These are phyloP conservation scores for Tangachromis dhanisi DNA, from an alignment of 2,113 vertebrate species.

Conservation along the genomic window DNA sequence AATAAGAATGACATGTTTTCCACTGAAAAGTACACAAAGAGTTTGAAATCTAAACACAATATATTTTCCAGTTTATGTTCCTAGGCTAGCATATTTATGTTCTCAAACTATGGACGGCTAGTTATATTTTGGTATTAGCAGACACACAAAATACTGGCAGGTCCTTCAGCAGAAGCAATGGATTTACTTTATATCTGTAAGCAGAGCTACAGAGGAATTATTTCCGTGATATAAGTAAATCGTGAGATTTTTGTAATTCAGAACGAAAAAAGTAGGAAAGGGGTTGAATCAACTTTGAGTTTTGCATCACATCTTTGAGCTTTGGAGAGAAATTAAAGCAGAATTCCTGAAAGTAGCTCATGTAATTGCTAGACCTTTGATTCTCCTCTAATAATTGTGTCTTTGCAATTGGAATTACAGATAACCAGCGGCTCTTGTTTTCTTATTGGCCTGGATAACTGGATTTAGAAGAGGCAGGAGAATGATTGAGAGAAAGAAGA, in stretches of 20 bases:
- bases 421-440: constrained; percentile 29
- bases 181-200: not conserved
- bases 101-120: not conserved
- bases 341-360: not conserved
- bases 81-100: not conserved
- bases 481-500: not conserved
- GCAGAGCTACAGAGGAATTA: not conserved
- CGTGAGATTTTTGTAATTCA: not conserved
- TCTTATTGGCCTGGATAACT: not conserved
- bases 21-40: not conserved
- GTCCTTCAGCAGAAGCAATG: not conserved
- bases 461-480: not conserved
- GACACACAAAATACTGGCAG: not conserved
- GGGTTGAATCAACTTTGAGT: not conserved
- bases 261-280: not conserved
- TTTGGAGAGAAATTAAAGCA: constrained; percentile 29
- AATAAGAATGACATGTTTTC: not conserved
- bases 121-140: not conserved
- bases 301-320: not conserved
- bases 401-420: constrained; percentile 58
- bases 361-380: constrained; percentile 30
- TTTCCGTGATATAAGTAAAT: not conserved
- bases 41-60: not conserved
- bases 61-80: not conserved
- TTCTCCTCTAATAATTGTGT: constrained; percentile 43